Evolutionary conservation across 2,113 vertebrate species (phyloP).

Genomic region (Plectropomus leopardus): DNA sequence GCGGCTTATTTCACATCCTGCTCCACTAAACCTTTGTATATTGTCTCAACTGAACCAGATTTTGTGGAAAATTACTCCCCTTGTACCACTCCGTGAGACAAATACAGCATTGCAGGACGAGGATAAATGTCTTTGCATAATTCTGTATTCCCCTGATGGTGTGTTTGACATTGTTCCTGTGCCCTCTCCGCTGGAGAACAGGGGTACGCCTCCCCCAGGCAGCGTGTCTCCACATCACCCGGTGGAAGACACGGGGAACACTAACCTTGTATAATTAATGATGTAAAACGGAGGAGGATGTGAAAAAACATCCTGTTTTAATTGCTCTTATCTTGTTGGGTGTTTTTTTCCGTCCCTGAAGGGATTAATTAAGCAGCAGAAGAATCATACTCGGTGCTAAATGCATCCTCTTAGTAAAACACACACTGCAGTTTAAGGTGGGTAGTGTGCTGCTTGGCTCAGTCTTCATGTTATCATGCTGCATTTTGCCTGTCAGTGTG

Average conservation of each 20-base stretch:
- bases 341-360: constrained; percentile 69
- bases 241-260: constrained; percentile 56
- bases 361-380: constrained; percentile 73
- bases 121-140: constrained; percentile 71
- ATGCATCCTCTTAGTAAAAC: constrained; percentile 72
- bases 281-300: constrained; percentile 62
- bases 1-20: constrained; percentile 35
- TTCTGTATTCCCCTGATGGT: constrained; percentile 65
- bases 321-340: constrained; percentile 74
- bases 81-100: constrained; percentile 29
- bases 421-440: constrained; percentile 57
- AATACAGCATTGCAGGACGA: constrained; percentile 38
- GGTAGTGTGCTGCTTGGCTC: constrained; percentile 29
- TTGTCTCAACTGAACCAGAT: constrained; percentile 44
- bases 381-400: constrained; percentile 63
- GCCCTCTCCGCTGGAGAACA: constrained; percentile 63
- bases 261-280: constrained; percentile 79
- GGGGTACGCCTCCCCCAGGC: constrained; percentile 54
- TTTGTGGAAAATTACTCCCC: constrained; percentile 51
- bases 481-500: too few species aligned
- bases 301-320: constrained; percentile 67
- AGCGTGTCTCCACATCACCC: constrained; percentile 50
- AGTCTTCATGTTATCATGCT: constrained; percentile 3
- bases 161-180: constrained; percentile 77
- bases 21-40: constrained; percentile 33